Conservation (phyloP, 2,113 vertebrate genomes). For the Galemys pyrenaicus region DNA sequence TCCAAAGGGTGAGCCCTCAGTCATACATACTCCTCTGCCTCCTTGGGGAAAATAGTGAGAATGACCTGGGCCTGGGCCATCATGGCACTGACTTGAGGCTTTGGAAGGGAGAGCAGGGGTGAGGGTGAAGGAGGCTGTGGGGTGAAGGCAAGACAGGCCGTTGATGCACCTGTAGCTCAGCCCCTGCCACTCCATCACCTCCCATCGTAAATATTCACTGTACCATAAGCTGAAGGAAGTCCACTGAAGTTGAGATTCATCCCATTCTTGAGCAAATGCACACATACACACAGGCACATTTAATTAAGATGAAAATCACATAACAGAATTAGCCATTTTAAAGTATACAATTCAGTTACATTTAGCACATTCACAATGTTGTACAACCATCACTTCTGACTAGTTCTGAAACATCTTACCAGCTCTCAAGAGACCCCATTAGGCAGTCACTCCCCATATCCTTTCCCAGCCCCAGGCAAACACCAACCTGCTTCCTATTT, state of each 20-base stretch:
- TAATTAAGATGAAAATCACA: not conserved
- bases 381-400: not conserved
- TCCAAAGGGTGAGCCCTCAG: not conserved
- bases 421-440: not conserved
- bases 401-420: not conserved
- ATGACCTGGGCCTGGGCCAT: too few species aligned
- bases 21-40: not conserved
- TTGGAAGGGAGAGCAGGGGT: not conserved
- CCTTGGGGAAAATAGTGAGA: not conserved
- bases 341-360: not conserved
- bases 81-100: not conserved
- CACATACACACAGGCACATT: not conserved
- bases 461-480: not conserved
- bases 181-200: not conserved
- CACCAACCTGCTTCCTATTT: not conserved
- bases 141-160: not conserved
- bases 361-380: not conserved
- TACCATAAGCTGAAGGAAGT: not conserved
- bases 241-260: not conserved
- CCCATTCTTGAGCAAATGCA: not conserved
- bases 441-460: not conserved
- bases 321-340: not conserved
- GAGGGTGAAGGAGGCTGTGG: not conserved
- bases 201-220: not conserved
- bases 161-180: not conserved